These are phyloP conservation scores for Monopterus albus DNA, from an alignment of 2,113 vertebrate species.

Conservation along the genomic window DNA sequence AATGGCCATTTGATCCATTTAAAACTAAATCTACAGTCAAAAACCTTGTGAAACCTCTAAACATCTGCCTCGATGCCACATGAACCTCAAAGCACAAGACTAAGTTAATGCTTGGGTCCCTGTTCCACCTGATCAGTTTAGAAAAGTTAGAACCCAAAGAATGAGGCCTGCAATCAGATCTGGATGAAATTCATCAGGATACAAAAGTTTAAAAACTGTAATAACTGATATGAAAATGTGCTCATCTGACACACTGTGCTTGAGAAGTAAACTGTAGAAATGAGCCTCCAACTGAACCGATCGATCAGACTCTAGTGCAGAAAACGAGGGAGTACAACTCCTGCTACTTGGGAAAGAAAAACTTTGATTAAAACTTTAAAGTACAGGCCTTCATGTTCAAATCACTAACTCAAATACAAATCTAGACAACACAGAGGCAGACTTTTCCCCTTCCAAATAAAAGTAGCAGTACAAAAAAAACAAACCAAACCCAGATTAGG, in stretches of 20 bases:
- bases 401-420: slow-evolving; percentile 53
- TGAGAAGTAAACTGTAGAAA: slow-evolving; percentile 49
- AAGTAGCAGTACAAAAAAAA: slow-evolving; percentile 58
- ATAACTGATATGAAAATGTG: slow-evolving; percentile 24
- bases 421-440: slow-evolving; percentile 38
- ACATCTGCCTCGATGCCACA: background rate
- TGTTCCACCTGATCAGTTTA: background rate
- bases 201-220: background rate
- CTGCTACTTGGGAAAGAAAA: slow-evolving; percentile 17
- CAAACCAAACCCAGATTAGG: slow-evolving; percentile 13
- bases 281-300: slow-evolving; percentile 16
- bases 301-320: slow-evolving; percentile 55
- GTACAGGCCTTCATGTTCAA: slow-evolving; percentile 74
- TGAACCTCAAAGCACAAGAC: slow-evolving; percentile 15
- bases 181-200: slow-evolving; percentile 2
- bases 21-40: too few species aligned
- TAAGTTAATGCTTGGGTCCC: background rate
- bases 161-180: background rate
- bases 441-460: slow-evolving; percentile 26
- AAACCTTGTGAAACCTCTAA: too few species aligned
- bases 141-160: background rate
- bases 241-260: slow-evolving; percentile 14
- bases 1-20: too few species aligned
- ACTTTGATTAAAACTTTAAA: slow-evolving; percentile 50
- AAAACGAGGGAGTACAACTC: slow-evolving; percentile 15